These are phyloP conservation scores for Actinemys pallida DNA, from an alignment of 2,113 vertebrate species.

Conservation along the genomic window DNA sequence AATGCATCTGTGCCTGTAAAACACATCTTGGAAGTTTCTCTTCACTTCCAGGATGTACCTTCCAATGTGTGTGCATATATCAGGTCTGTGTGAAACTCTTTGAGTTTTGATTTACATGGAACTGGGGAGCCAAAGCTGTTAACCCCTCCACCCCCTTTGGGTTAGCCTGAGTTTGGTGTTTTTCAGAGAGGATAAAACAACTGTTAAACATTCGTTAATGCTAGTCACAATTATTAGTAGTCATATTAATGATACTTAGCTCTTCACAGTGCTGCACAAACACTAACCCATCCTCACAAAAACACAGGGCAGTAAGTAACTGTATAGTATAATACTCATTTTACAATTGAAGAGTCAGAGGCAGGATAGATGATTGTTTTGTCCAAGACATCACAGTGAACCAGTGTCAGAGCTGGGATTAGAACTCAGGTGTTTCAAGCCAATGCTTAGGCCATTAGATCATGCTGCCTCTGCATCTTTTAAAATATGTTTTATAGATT, in stretches of 20 bases:
- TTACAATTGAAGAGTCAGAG: not conserved
- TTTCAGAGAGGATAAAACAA: not conserved
- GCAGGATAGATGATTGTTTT: not conserved
- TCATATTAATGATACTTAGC: rapidly evolving
- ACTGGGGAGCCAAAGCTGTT: rapidly evolving
- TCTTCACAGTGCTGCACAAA: not conserved
- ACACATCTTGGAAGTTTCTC: not conserved
- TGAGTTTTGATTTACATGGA: rapidly evolving
- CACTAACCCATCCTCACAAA: not conserved
- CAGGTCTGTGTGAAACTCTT: not conserved
- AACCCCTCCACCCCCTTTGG: not conserved
- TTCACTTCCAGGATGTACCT: not conserved
- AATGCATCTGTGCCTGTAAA: not conserved
- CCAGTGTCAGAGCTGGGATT: rapidly evolving
- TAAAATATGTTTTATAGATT: not conserved
- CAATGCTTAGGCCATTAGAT: not conserved
- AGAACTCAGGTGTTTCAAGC: not conserved
- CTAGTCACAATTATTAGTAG: rapidly evolving
- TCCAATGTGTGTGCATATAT: rapidly evolving
- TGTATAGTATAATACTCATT: rapidly evolving
- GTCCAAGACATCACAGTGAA: not conserved
- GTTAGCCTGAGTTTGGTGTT: not conserved
- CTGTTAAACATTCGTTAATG: not conserved
- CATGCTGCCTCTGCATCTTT: not conserved
- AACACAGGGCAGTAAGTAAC: rapidly evolving